These are phyloP conservation scores for Xyliphius kryptos DNA, from an alignment of 2,113 vertebrate genomes.

Conservation along the genomic window DNA sequence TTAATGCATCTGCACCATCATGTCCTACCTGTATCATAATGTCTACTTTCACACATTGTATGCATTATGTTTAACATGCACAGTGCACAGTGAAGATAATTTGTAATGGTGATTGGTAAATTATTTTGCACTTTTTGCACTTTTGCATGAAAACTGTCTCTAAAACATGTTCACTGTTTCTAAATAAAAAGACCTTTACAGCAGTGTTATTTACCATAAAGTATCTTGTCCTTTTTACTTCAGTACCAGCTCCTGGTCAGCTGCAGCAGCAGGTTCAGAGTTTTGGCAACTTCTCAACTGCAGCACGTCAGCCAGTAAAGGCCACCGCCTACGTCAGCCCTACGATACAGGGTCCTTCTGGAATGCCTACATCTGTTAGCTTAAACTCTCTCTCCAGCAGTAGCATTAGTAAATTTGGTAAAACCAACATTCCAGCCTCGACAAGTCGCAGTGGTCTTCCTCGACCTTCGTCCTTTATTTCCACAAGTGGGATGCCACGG, in stretches of 20 bases:
- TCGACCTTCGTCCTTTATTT: slow-evolving; percentile 80
- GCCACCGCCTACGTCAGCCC: slow-evolving; percentile 96
- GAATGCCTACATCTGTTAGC: slow-evolving; percentile 65
- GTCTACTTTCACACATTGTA: no score
- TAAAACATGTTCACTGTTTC: no score
- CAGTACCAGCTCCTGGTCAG: slow-evolving; percentile 88
- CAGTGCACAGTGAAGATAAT: no score
- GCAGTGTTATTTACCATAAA: no score
- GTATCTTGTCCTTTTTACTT: neutral
- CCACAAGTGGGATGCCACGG: slow-evolving; percentile 75
- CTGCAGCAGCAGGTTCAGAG: slow-evolving; percentile 88
- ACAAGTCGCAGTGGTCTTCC: slow-evolving; percentile 82
- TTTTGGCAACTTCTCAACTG: slow-evolving; percentile 81
- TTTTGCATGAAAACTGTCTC: no score
- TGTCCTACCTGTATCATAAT: no score
- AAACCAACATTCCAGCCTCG: slow-evolving; percentile 64
- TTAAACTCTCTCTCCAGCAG: slow-evolving; percentile 72
- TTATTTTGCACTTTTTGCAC: no score
- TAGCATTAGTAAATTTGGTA: slow-evolving; percentile 76
- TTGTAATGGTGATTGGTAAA: no score
- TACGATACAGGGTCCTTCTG: slow-evolving; percentile 76
- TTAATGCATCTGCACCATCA: no score
- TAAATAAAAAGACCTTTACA: no score
- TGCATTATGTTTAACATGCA: no score
- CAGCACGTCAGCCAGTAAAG: slow-evolving; percentile 78